phyloP scores from a whole-genome alignment of 2,888 invertebrate genomes.

The Mythimna lalbum region DNA sequence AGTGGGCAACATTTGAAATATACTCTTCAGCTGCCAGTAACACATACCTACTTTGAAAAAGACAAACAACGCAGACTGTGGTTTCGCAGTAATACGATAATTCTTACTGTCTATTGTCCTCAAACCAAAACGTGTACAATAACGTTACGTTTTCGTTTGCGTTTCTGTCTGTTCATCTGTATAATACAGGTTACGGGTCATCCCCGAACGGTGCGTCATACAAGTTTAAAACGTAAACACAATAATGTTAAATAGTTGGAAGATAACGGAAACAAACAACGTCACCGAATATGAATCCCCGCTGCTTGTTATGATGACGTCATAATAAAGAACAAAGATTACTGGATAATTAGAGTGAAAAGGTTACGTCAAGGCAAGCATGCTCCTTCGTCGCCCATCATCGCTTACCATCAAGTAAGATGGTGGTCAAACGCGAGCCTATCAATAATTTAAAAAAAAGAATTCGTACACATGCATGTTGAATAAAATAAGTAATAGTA shows the following conservation, averaged over 20 bases:
- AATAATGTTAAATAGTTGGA: background rate
- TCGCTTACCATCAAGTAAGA: no score
- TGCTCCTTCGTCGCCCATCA: no score
- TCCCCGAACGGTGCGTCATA: slow-evolving; percentile 8
- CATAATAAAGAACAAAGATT: background rate
- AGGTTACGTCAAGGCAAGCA: no score
- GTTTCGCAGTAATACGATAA: slow-evolving; percentile 9
- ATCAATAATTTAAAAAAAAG: no score
- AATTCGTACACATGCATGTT: background rate
- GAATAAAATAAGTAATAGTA: no score
- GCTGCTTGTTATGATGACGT: slow-evolving; percentile 9
- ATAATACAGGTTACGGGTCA: slow-evolving; percentile 19
- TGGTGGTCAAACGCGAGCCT: no score
- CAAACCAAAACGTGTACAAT: background rate
- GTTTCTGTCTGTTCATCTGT: background rate
- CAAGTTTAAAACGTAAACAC: background rate
- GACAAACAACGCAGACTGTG: background rate
- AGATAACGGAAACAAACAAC: background rate
- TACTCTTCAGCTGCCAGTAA: background rate
- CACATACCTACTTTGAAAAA: background rate
- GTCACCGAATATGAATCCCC: slow-evolving; percentile 14
- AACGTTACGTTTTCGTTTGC: background rate
- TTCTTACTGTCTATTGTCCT: background rate
- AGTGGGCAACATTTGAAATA: background rate
- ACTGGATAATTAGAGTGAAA: no score